Percentiles rank a stretch among this genome's conserved stretches.
Evolutionary conservation across 53 echinoderm and acorn worm species (phyloP).

Genomic region (Holothuria leucospilota): DNA sequence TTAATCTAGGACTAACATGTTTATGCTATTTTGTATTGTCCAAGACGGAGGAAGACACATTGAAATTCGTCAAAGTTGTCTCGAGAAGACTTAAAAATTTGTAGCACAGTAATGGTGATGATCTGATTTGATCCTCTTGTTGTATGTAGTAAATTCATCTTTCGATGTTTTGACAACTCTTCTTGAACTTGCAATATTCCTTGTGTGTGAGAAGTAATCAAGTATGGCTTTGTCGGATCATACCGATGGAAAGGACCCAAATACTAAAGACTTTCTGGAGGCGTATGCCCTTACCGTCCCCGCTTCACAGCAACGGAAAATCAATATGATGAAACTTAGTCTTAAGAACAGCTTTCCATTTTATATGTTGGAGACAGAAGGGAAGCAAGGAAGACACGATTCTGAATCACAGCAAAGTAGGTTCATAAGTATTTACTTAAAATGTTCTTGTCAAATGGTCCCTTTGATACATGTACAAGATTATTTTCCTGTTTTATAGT

Average conservation of each 20-base stretch:
- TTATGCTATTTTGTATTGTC: too few species aligned
- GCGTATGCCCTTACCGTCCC: constrained; percentile 43
- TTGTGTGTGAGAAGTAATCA: too few species aligned
- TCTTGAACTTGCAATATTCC: too few species aligned
- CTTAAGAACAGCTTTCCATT: constrained; percentile 88
- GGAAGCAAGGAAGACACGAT: constrained; percentile 7
- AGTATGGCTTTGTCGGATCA: background rate
- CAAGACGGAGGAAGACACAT: too few species aligned
- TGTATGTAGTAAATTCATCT: too few species aligned
- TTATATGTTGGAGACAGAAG: constrained; percentile 83
- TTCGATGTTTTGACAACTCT: too few species aligned
- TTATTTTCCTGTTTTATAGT: background rate
- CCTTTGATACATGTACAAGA: background rate
- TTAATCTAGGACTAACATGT: too few species aligned
- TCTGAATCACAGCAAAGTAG: background rate
- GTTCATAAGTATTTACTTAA: background rate
- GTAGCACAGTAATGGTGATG: too few species aligned
- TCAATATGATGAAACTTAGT: constrained; percentile 87
- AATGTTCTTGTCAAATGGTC: background rate
- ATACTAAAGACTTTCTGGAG: constrained; percentile 31
- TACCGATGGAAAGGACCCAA: background rate
- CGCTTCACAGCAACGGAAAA: constrained; percentile 58
- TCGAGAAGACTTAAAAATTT: too few species aligned
- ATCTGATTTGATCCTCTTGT: too few species aligned
- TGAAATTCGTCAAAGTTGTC: too few species aligned